These are phyloP conservation scores for Taurulus bubalis DNA, from an alignment of 2,113 vertebrate species.

Conservation along the genomic window DNA sequence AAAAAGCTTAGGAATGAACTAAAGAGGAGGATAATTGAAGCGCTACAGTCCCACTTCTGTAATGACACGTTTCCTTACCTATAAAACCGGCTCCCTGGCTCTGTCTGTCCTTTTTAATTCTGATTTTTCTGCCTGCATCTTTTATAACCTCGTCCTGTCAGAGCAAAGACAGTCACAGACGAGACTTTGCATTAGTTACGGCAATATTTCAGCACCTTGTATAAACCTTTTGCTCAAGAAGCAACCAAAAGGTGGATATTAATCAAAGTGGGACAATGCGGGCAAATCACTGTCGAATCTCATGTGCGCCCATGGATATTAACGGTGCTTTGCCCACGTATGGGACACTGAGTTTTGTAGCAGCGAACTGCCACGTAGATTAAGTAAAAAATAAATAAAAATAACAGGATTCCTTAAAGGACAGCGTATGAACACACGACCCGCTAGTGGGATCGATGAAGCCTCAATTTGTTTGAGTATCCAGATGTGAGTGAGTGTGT, in stretches of 20 bases:
- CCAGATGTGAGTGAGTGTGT: neutral
- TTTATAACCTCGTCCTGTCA: constrained; percentile 27
- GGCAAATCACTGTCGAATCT: no score
- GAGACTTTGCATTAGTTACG: neutral
- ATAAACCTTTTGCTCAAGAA: constrained; percentile 17
- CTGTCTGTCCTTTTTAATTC: constrained; percentile 28
- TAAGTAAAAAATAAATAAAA: constrained; percentile 7
- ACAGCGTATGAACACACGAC: neutral
- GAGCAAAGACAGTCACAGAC: constrained; percentile 3
- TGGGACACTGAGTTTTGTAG: no score
- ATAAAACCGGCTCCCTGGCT: constrained; percentile 57
- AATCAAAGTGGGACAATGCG: no score
- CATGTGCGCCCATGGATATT: no score
- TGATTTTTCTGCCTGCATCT: constrained; percentile 18
- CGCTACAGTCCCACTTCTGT: constrained; percentile 53
- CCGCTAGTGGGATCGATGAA: constrained; percentile 28
- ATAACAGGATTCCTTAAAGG: constrained; percentile 39
- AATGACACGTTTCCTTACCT: constrained; percentile 71
- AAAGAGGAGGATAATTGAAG: constrained; percentile 69
- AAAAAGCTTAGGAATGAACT: constrained; percentile 63
- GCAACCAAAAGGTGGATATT: neutral
- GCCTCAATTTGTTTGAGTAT: neutral
- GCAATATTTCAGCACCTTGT: constrained; percentile 7
- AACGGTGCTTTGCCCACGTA: no score
- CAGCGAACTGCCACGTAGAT: no score